Evolutionary conservation across 2,797 vertebrate genomes (phyloP).

Genomic region (Dryobates pubescens): DNA sequence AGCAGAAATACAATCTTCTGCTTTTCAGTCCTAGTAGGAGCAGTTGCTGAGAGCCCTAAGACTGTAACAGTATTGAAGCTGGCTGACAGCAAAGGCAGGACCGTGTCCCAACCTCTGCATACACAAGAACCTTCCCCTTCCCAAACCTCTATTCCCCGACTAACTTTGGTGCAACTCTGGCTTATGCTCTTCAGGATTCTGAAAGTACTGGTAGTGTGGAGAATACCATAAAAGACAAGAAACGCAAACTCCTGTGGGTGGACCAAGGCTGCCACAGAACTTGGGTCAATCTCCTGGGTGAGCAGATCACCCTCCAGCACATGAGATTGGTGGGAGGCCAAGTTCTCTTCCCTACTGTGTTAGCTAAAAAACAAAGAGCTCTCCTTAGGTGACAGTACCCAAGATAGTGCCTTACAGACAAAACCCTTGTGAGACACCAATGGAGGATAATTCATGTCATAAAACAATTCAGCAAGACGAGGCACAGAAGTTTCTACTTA

Average conservation of each 20-base stretch:
- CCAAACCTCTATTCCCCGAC: not conserved
- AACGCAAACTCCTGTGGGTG: not conserved
- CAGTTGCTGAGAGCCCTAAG: not conserved
- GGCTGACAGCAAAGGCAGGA: accelerated
- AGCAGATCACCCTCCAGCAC: not conserved
- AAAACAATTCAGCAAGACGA: not conserved
- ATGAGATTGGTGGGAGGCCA: not conserved
- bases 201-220: no score
- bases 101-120: accelerated
- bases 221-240: not conserved
- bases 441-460: not conserved
- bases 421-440: not conserved
- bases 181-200: not conserved
- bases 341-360: not conserved
- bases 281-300: not conserved
- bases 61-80: not conserved
- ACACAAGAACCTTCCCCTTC: not conserved
- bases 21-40: not conserved
- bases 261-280: not conserved
- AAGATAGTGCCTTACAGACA: not conserved
- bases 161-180: accelerated
- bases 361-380: not conserved
- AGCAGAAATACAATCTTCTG: not conserved
- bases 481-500: not conserved
- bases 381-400: not conserved